Evolutionary conservation across 1,140 invertebrate genomes (phyloP).

Genomic region (Oscheius sp.): DNA sequence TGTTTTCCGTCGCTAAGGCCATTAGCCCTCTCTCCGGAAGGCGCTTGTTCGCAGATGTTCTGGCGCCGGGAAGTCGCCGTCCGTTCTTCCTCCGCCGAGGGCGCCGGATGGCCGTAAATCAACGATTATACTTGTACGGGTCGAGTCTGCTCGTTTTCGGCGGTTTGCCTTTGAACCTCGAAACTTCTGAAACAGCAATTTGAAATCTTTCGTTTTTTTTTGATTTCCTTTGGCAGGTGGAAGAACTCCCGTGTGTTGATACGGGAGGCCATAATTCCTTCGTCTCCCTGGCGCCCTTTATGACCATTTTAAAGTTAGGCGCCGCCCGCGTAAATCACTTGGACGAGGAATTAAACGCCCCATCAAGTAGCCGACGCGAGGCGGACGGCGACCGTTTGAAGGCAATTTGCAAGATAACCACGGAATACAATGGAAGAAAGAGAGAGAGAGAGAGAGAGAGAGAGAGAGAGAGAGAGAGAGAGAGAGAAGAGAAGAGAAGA

Average conservation of each 20-base stretch:
- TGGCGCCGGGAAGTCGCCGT: slow-evolving; percentile 5
- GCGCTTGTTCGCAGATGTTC: neutral
- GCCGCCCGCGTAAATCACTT: slow-evolving; percentile 1
- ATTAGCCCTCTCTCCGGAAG: neutral
- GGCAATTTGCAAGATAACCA: too few species aligned
- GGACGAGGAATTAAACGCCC: neutral
- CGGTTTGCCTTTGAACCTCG: too few species aligned
- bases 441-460: too few species aligned
- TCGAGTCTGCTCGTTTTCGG: too few species aligned
- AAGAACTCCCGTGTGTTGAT: neutral
- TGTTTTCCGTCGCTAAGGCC: neutral
- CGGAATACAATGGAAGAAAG: too few species aligned
- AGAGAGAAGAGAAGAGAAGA: too few species aligned
- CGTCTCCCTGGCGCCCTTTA: neutral
- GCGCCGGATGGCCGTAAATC: slow-evolving; percentile 3
- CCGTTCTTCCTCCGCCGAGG: neutral
- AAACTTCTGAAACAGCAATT: too few species aligned
- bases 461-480: too few species aligned
- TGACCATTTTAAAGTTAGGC: slow-evolving; percentile 11
- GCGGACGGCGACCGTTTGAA: too few species aligned
- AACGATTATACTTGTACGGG: slow-evolving; percentile 7
- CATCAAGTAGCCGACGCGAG: neutral
- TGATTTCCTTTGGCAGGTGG: too few species aligned
- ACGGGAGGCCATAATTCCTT: neutral
- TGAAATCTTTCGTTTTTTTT: too few species aligned